These are phyloP conservation scores for Chrysemys picta DNA, from an alignment of 2,113 vertebrate genomes.

Conservation along the genomic window DNA sequence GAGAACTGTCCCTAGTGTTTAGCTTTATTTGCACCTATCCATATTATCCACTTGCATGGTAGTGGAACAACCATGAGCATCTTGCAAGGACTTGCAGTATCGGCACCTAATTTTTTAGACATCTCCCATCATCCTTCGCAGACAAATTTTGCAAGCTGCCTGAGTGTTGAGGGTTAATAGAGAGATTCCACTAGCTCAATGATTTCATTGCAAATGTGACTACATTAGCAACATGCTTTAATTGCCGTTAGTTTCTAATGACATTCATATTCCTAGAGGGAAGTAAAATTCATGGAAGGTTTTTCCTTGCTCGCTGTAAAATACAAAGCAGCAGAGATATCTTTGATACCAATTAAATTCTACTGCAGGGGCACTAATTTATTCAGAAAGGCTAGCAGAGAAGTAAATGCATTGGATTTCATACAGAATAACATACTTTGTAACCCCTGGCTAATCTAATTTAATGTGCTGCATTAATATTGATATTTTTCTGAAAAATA, in stretches of 20 bases:
- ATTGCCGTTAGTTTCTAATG: constrained; percentile 50
- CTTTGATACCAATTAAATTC: constrained; percentile 63
- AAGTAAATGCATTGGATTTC: constrained; percentile 31
- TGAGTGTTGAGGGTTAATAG: background rate
- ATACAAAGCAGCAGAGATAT: constrained; percentile 59
- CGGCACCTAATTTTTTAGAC: background rate
- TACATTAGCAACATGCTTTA: constrained; percentile 34
- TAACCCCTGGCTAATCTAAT: background rate
- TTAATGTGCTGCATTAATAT: constrained; percentile 24
- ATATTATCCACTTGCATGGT: background rate
- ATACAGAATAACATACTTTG: background rate
- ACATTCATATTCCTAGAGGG: constrained; percentile 39
- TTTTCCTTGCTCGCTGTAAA: constrained; percentile 37
- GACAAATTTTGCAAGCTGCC: background rate
- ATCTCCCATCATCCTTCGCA: background rate
- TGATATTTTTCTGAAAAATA: constrained; percentile 39
- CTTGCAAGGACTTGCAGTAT: background rate
- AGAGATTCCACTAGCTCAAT: background rate
- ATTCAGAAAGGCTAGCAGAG: constrained; percentile 32
- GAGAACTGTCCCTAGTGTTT: rapidly evolving
- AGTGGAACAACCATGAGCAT: background rate
- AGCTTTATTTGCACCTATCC: background rate
- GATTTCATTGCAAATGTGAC: constrained; percentile 23
- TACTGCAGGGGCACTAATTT: constrained; percentile 39
- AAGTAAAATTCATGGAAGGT: constrained; percentile 49